Percentiles rank a stretch among this genome's conserved stretches.
phyloP scores from a whole-genome alignment of 2,888 invertebrate genomes.

The Rhabditoides inermis region DNA sequence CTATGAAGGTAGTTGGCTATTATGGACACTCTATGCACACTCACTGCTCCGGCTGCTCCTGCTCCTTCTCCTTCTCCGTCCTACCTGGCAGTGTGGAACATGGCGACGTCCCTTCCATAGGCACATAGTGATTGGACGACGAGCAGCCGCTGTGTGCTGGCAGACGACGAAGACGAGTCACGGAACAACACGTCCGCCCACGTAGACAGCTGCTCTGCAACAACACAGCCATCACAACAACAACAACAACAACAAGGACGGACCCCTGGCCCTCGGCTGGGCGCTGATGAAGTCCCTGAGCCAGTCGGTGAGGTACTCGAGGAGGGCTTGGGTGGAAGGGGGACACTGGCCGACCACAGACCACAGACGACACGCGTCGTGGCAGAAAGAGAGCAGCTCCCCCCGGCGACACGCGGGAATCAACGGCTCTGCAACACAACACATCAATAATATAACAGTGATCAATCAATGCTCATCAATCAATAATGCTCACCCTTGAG shows the following conservation, averaged over 20 bases:
- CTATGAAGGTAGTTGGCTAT: too few species aligned
- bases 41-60: too few species aligned
- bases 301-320: conserved; percentile 14
- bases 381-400: conserved; percentile 5
- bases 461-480: too few species aligned
- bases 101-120: conserved; percentile 19
- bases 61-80: too few species aligned
- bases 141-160: conserved; percentile 9
- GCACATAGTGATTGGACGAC: conserved; percentile 22
- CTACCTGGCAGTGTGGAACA: background rate
- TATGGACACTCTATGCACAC: too few species aligned
- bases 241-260: background rate
- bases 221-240: background rate
- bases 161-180: conserved; percentile 10
- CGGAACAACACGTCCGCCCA: conserved; percentile 32
- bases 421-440: conserved; percentile 10
- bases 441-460: background rate
- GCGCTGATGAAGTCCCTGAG: conserved; percentile 11
- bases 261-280: conserved; percentile 10
- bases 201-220: conserved; percentile 22
- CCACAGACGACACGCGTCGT: conserved; percentile 8
- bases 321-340: conserved; percentile 7
- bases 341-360: conserved; percentile 10
- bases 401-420: conserved; percentile 8
- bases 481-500: too few species aligned